These are phyloP conservation scores for Brachymystax lenok DNA, from an alignment of 2,797 vertebrate species.

Conservation along the genomic window DNA sequence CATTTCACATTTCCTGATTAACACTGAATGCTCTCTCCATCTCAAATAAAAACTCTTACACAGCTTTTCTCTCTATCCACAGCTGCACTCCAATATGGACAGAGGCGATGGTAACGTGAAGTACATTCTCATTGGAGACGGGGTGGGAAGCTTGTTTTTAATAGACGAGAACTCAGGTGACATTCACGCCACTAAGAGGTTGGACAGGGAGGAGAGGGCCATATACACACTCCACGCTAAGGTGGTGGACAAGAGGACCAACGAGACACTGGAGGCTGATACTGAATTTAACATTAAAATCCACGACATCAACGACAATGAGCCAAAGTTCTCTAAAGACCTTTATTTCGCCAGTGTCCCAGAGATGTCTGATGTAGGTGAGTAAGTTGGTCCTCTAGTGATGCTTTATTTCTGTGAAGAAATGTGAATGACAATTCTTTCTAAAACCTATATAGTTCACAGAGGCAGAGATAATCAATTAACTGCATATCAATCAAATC, in stretches of 20 bases:
- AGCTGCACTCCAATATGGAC: constrained; percentile 98
- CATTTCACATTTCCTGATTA: background rate
- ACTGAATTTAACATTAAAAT: constrained; percentile 99
- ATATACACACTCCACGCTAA: constrained; percentile 91
- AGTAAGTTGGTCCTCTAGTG: constrained; percentile 57
- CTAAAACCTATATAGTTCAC: constrained; percentile 48
- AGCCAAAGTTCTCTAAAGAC: constrained; percentile 90
- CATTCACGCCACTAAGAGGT: constrained; percentile 93
- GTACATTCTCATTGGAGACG: constrained; percentile 94
- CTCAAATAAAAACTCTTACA: constrained; percentile 2
- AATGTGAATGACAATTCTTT: constrained; percentile 25
- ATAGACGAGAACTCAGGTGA: constrained; percentile 98
- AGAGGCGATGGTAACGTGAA: constrained; percentile 92
- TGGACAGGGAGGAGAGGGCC: constrained; percentile 96
- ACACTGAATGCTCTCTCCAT: background rate
- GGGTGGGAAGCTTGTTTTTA: constrained; percentile 90
- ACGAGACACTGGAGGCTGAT: constrained; percentile 90
- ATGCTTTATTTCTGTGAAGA: background rate
- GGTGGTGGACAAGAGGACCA: constrained; percentile 89
- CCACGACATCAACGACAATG: constrained; percentile 98
- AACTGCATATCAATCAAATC: background rate
- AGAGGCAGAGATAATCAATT: constrained; percentile 25
- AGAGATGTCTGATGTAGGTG: constrained; percentile 97
- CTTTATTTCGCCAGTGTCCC: constrained; percentile 89
- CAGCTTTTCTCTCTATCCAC: constrained; percentile 26